These are phyloP conservation scores for Bemisia tabaci DNA, from an alignment of 1,140 invertebrate genomes.

Conservation along the genomic window DNA sequence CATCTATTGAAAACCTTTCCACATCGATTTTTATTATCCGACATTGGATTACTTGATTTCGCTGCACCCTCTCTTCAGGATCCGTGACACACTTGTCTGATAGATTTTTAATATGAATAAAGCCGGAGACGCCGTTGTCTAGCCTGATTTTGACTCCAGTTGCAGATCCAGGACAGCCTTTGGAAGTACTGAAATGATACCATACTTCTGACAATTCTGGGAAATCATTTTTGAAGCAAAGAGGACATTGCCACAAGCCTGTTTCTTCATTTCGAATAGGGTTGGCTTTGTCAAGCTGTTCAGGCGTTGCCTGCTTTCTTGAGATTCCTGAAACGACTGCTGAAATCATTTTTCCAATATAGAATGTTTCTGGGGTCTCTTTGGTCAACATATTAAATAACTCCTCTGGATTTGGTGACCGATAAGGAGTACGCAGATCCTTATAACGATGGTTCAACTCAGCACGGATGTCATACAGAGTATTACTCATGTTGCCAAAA, in stretches of 20 bases:
- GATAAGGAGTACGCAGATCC: slow-evolving; percentile 71
- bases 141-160: slow-evolving; percentile 77
- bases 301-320: slow-evolving; percentile 76
- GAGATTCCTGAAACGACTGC: slow-evolving; percentile 55
- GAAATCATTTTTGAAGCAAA: slow-evolving; percentile 91
- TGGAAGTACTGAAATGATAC: slow-evolving; percentile 94
- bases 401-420: slow-evolving; percentile 67
- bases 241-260: slow-evolving; percentile 92
- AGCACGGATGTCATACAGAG: slow-evolving; percentile 91
- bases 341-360: slow-evolving; percentile 74
- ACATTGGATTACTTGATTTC: slow-evolving; percentile 80
- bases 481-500: slow-evolving; percentile 94
- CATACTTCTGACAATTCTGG: slow-evolving; percentile 91
- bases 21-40: slow-evolving; percentile 93
- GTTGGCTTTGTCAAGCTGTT: slow-evolving; percentile 89
- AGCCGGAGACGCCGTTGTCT: slow-evolving; percentile 89
- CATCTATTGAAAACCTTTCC: slow-evolving; percentile 84
- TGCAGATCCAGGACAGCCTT: slow-evolving; percentile 89
- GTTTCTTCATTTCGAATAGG: slow-evolving; percentile 88
- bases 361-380: slow-evolving; percentile 90
- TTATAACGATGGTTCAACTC: slow-evolving; percentile 94
- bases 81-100: slow-evolving; percentile 88
- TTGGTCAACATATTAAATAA: slow-evolving; percentile 92
- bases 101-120: slow-evolving; percentile 89
- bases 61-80: slow-evolving; percentile 77